Base-by-base conservation (phyloP, 2,113 vertebrate genomes). In the Hipposideros armiger region DNA sequence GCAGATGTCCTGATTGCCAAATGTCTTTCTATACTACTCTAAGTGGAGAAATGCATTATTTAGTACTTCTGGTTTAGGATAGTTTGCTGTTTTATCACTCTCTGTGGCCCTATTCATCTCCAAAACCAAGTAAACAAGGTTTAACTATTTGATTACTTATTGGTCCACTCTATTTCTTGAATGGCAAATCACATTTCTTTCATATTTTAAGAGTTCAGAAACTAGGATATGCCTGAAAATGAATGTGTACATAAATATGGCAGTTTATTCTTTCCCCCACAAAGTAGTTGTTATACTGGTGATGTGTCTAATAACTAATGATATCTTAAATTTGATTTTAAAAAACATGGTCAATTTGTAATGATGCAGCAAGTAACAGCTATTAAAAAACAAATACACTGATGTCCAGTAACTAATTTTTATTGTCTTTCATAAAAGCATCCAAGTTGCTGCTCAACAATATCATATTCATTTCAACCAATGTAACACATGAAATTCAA, bases 191-290 rank as follows among this genome's bases (percentile, higher is more conserved):
- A 54, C 1, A 30, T 64, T 95, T 96, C 24, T 90, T 73, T 92
- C 42, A 64, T 50, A 90, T 86, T 62, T 92, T 95, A 86, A 91
- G n/a, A 70, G 60, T 64, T 58, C 28, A 28, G 54, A 93, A 90
- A 88, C 50, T 30, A 6, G 9, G 24, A 54, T 47, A 45, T 42
- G 5, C 40, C 82, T 78, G 42, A 91, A 91, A 86, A 69, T 86
- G 67, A 81, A 1, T 66, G 2, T 40, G 11, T 50, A 64, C 1
- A 7, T 28, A 78, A 76, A 66, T 28, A 13, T 32, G 24, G 22
- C 19, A 50, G 11, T 70, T 91, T 93, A 15, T 47, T 58, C 11
- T 80, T 76, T 52, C 17, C 56, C 15, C 16, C 1, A 3, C 16
- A 77, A 94, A 80, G 42, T 42, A 83, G 30, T 64, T 54, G 4